Evolutionary conservation across 2,888 invertebrate genomes (phyloP).

Genomic region (Anthrax anthrax): DNA sequence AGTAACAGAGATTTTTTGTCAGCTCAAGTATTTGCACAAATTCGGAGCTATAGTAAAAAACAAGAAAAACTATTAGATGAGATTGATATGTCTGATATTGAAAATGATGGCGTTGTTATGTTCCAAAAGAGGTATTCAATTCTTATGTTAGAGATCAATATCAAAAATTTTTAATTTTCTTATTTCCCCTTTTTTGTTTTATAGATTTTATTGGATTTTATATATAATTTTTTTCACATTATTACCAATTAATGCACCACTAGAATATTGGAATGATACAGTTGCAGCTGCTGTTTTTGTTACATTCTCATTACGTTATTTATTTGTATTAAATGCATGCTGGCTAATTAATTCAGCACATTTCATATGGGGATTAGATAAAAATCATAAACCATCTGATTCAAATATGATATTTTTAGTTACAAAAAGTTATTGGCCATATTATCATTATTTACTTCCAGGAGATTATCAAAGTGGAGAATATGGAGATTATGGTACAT

Average conservation of each 20-base stretch:
- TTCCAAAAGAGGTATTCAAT: slow-evolving; percentile 62
- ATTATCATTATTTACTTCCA: slow-evolving; percentile 65
- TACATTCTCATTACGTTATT: slow-evolving; percentile 53
- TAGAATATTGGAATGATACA: slow-evolving; percentile 65
- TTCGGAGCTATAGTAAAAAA: slow-evolving; percentile 48
- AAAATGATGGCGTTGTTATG: slow-evolving; percentile 60
- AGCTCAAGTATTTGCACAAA: slow-evolving; percentile 61
- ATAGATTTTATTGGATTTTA: slow-evolving; percentile 53
- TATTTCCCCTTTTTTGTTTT: not conserved
- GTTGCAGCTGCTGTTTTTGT: slow-evolving; percentile 47
- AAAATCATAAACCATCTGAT: slow-evolving; percentile 54
- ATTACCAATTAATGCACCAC: slow-evolving; percentile 59
- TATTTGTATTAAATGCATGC: slow-evolving; percentile 46
- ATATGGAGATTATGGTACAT: slow-evolving; percentile 54
- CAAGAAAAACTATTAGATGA: slow-evolving; percentile 46
- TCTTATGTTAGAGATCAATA: not conserved
- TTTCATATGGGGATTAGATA: slow-evolving; percentile 57
- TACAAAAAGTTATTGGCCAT: slow-evolving; percentile 62
- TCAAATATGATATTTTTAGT: slow-evolving; percentile 62
- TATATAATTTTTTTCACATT: slow-evolving; percentile 49
- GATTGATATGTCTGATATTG: slow-evolving; percentile 68
- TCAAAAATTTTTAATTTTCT: no score
- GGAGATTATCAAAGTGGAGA: slow-evolving; percentile 74
- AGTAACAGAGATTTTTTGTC: slow-evolving; percentile 65
- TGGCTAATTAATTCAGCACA: slow-evolving; percentile 62